Evolutionary conservation across 2,797 vertebrate genomes (phyloP).

Genomic region (Halcyon leucocephala): DNA sequence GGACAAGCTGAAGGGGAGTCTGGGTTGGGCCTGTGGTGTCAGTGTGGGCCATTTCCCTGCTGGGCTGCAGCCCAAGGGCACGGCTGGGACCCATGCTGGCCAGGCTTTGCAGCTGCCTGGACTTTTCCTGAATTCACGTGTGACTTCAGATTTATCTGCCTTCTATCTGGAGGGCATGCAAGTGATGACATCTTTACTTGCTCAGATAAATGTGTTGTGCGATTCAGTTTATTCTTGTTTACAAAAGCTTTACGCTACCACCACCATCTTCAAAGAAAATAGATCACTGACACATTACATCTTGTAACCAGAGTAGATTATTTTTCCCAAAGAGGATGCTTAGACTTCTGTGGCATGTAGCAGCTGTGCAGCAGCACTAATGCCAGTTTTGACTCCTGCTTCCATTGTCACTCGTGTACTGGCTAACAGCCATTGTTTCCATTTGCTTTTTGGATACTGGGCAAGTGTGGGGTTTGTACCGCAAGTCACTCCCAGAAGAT

Average conservation of each 20-base stretch:
- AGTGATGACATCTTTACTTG: neutral
- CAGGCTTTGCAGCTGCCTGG: neutral
- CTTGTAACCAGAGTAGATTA: neutral
- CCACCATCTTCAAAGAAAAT: neutral
- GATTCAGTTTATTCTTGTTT: neutral
- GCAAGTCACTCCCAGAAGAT: neutral
- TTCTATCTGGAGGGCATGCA: neutral
- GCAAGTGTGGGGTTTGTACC: neutral
- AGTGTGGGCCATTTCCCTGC: accelerated
- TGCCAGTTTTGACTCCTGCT: neutral
- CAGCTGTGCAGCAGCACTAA: neutral
- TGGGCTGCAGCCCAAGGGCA: neutral
- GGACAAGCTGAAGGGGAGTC: neutral
- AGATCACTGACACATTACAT: neutral
- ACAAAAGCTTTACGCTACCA: neutral
- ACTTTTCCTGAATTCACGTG: neutral
- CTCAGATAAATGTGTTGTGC: neutral
- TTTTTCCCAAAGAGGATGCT: neutral
- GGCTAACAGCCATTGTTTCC: neutral
- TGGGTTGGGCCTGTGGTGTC: neutral
- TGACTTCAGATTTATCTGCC: neutral
- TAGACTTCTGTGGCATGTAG: neutral
- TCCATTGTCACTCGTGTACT: accelerated
- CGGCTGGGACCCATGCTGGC: neutral
- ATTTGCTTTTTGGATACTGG: neutral